Percentiles rank a stretch among this genome's conserved stretches.
phyloP scores from a whole-genome alignment of 2,113 vertebrate species.

The Oplegnathus fasciatus region DNA sequence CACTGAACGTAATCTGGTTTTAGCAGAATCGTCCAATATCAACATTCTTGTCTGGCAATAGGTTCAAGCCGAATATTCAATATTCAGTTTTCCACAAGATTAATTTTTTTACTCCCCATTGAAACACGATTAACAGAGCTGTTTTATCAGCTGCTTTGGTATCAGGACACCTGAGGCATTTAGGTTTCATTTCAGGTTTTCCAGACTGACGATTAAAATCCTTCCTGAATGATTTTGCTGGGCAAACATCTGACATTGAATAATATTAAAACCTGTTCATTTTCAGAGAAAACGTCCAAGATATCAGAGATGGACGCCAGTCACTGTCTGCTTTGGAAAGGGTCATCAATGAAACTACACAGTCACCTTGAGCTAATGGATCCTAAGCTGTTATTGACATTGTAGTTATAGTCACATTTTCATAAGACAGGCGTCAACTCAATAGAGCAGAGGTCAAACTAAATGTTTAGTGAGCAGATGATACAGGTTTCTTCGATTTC shows the following conservation, averaged over 20 bases:
- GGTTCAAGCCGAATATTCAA: too few species aligned
- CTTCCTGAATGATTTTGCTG: background rate
- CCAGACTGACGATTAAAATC: background rate
- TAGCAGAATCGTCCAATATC: too few species aligned
- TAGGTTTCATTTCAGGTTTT: background rate
- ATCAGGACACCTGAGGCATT: background rate
- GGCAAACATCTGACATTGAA: background rate
- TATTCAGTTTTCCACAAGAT: too few species aligned
- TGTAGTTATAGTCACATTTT: background rate
- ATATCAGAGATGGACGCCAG: background rate
- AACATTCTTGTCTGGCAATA: too few species aligned
- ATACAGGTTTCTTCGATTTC: background rate
- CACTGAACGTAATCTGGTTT: too few species aligned
- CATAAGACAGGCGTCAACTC: background rate
- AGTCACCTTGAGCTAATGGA: background rate
- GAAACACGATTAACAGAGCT: background rate
- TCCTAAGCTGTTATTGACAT: conserved; percentile 3
- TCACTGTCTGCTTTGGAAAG: too few species aligned
- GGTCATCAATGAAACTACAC: background rate
- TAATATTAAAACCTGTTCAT: background rate
- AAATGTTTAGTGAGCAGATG: background rate
- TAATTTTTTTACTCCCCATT: too few species aligned
- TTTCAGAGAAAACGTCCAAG: background rate
- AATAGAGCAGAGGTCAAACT: conserved; percentile 22
- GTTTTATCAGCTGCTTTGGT: background rate